Evolutionary conservation across 2,888 invertebrate genomes (phyloP).

Genomic region (Drosophila colorata): DNA sequence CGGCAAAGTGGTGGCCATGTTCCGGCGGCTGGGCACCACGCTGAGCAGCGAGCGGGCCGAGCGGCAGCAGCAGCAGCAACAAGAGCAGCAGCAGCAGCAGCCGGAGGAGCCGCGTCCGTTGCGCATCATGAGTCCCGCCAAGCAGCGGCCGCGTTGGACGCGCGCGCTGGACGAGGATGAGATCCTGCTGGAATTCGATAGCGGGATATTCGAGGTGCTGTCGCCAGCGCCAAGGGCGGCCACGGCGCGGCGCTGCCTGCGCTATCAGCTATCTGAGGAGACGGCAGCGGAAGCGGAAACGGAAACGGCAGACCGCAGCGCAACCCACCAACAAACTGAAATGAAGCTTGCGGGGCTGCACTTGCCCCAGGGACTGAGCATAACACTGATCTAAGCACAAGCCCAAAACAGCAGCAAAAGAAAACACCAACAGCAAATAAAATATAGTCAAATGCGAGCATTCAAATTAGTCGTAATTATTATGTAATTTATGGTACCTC

Average conservation of each 20-base stretch:
- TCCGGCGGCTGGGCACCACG: slow-evolving; percentile 83
- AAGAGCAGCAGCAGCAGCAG: slow-evolving; percentile 2
- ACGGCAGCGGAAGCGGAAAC: slow-evolving; percentile 31
- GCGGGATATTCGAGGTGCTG: slow-evolving; percentile 84
- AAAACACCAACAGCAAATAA: slow-evolving; percentile 20
- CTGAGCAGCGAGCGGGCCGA: slow-evolving; percentile 75
- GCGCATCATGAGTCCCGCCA: slow-evolving; percentile 82
- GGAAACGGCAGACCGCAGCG: slow-evolving; percentile 36
- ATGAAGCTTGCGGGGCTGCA: slow-evolving; percentile 54
- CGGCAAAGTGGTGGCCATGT: slow-evolving; percentile 84
- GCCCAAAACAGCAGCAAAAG: slow-evolving; percentile 2
- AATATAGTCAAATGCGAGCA: slow-evolving; percentile 67
- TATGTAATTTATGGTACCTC: slow-evolving; percentile 63
- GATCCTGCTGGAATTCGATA: slow-evolving; percentile 84
- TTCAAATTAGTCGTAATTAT: slow-evolving; percentile 56
- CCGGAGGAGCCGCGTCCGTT: slow-evolving; percentile 28
- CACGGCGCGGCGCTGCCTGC: slow-evolving; percentile 52
- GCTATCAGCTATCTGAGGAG: slow-evolving; percentile 53
- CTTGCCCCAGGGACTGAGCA: slow-evolving; percentile 77
- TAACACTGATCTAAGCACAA: slow-evolving; percentile 64
- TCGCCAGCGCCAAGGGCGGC: slow-evolving; percentile 50
- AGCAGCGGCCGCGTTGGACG: slow-evolving; percentile 80
- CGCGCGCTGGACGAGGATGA: slow-evolving; percentile 81
- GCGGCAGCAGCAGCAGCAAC: background rate
- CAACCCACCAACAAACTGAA: slow-evolving; percentile 60